phyloP scores from a whole-genome alignment of 1,140 invertebrate species.

The Cryptotermes secundus region DNA sequence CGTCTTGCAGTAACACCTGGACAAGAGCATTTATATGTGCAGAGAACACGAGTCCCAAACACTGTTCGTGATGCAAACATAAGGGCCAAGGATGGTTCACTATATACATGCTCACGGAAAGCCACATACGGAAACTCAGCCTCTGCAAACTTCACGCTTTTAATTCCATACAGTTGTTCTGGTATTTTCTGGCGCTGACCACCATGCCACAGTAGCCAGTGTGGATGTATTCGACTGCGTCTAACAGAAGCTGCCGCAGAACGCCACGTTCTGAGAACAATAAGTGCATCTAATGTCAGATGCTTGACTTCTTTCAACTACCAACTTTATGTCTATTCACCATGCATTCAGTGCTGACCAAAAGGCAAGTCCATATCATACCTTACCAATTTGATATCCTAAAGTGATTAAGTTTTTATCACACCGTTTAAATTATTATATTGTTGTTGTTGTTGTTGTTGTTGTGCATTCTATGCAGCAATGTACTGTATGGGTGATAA shows the following conservation, averaged over 20 bases:
- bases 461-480: too few species aligned
- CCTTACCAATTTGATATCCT: too few species aligned
- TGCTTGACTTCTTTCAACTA: too few species aligned
- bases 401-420: too few species aligned
- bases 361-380: too few species aligned
- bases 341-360: too few species aligned
- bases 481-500: too few species aligned
- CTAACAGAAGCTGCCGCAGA: not conserved
- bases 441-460: too few species aligned
- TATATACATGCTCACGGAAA: not conserved
- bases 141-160: not conserved
- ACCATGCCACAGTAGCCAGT: not conserved
- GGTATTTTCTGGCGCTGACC: not conserved
- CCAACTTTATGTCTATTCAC: too few species aligned
- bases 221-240: not conserved
- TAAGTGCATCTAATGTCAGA: too few species aligned
- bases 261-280: not conserved
- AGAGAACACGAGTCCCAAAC: not conserved
- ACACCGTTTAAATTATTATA: too few species aligned
- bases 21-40: slow-evolving; percentile 10
- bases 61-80: not conserved
- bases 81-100: not conserved
- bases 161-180: not conserved
- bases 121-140: not conserved
- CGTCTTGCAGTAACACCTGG: not conserved